phyloP scores from a whole-genome alignment of 2,797 vertebrate genomes.

The Cyclura pinguis region DNA sequence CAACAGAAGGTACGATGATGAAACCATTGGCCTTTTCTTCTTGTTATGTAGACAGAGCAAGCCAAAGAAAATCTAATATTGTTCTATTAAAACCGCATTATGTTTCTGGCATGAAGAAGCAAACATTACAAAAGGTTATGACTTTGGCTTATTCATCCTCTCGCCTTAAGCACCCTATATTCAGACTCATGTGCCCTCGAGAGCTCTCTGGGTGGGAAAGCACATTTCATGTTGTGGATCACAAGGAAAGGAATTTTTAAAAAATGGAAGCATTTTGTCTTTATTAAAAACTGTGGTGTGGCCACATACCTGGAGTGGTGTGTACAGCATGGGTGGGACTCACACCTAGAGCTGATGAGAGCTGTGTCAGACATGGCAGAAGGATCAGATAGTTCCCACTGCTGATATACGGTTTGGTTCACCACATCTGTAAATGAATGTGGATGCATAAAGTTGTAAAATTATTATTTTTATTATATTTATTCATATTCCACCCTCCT shows the following conservation, averaged over 20 bases:
- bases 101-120: slow-evolving; percentile 9
- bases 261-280: background rate
- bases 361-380: too few relatives aligned
- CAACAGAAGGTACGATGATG: background rate
- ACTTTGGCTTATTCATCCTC: background rate
- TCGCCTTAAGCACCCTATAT: background rate
- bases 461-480: too few relatives aligned
- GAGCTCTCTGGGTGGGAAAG: background rate
- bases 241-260: background rate
- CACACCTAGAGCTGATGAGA: too few relatives aligned
- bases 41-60: slow-evolving; percentile 16
- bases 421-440: too few relatives aligned
- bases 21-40: slow-evolving; percentile 14
- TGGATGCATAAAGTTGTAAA: too few relatives aligned
- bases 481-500: too few relatives aligned
- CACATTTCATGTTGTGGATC: background rate
- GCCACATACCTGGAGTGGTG: background rate
- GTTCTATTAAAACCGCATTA: slow-evolving; percentile 31
- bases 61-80: slow-evolving; percentile 43
- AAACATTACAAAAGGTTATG: slow-evolving; percentile 15
- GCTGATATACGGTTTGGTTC: too few relatives aligned
- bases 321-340: background rate
- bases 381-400: too few relatives aligned
- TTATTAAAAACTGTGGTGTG: background rate
- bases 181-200: background rate